Conservation (phyloP, 2,888 invertebrate genomes). For the Sinodicranocentrus sp. region DNA sequence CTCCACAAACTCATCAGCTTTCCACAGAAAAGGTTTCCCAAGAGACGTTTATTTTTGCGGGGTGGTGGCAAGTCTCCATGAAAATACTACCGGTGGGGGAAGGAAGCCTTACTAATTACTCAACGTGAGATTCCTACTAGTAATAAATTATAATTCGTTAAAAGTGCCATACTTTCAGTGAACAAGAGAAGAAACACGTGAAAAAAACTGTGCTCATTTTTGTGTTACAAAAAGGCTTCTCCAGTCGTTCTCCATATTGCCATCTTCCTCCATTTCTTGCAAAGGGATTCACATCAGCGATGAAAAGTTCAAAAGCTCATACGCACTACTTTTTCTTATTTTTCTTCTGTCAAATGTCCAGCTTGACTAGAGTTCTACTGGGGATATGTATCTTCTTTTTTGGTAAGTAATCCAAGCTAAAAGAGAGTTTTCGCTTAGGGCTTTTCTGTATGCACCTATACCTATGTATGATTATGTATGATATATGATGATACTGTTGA, state of each 20-base stretch:
- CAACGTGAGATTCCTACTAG: too few species aligned
- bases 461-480: constrained; percentile 14
- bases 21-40: too few species aligned
- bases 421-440: neutral
- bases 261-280: neutral
- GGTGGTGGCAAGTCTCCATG: too few species aligned
- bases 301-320: constrained; percentile 53
- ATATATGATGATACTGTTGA: too few species aligned
- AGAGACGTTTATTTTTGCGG: too few species aligned
- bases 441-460: neutral
- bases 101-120: constrained; percentile 37
- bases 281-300: constrained; percentile 18
- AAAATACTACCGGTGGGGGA: too few species aligned
- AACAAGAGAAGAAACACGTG: neutral
- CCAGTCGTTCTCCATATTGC: too few species aligned
- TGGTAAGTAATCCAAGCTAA: constrained; percentile 41
- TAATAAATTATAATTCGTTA: too few species aligned
- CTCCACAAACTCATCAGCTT: too few species aligned
- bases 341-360: constrained; percentile 45
- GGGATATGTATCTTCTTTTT: constrained; percentile 56
- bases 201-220: too few species aligned
- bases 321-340: constrained; percentile 33
- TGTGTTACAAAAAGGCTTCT: neutral
- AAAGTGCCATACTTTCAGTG: too few species aligned
- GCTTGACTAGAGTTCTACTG: constrained; percentile 43